These are phyloP conservation scores for Ptychochromis oligacanthus DNA, from an alignment of 2,113 vertebrate species.

Conservation along the genomic window DNA sequence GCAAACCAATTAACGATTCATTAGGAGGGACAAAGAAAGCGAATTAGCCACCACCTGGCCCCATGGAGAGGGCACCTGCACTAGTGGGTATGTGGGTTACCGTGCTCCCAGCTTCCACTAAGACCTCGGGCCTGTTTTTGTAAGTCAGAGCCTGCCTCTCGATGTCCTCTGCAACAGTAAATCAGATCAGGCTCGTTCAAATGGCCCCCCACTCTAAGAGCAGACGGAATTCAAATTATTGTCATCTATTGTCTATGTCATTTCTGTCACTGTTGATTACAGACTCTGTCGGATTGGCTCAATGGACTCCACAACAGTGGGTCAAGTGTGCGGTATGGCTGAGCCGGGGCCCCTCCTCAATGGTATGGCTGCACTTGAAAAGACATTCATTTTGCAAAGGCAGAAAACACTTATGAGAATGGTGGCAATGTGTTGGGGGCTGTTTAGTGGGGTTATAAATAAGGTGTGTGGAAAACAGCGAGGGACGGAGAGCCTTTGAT, in stretches of 20 bases:
- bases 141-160: constrained; percentile 44
- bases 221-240: constrained; percentile 62
- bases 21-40: constrained; percentile 81
- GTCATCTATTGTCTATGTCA: constrained; percentile 58
- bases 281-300: constrained; percentile 23
- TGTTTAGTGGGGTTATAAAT: constrained; percentile 75
- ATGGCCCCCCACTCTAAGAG: constrained; percentile 22
- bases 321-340: constrained; percentile 17
- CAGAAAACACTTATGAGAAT: constrained; percentile 65
- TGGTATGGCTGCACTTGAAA: constrained; percentile 20
- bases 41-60: constrained; percentile 81
- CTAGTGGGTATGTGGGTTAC: constrained; percentile 78
- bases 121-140: constrained; percentile 40
- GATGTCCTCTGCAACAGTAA: constrained; percentile 24
- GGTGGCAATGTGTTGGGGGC: constrained; percentile 39
- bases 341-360: constrained; percentile 27
- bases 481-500: constrained; percentile 68
- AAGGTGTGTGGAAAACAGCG: constrained; percentile 60
- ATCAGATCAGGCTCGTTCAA: constrained; percentile 44
- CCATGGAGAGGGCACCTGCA: constrained; percentile 81
- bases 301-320: constrained; percentile 14
- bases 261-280: constrained; percentile 59
- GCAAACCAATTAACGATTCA: constrained; percentile 85
- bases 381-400: constrained; percentile 51
- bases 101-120: constrained; percentile 46